phyloP scores from a whole-genome alignment of 2,888 invertebrate species.

The Trichacis sp. region DNA sequence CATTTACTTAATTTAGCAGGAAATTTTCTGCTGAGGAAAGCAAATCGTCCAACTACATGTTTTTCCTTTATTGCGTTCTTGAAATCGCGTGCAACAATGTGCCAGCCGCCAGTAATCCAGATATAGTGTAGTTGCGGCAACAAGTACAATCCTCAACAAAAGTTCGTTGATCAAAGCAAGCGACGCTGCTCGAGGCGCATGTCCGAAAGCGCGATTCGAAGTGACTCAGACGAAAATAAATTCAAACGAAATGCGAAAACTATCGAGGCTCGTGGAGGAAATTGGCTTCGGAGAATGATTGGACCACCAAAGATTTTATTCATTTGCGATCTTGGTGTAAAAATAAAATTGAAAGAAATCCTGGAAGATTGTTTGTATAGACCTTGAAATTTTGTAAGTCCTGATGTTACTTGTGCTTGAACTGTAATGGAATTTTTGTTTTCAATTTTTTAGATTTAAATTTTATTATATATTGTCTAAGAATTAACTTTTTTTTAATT shows the following conservation, averaged over 20 bases:
- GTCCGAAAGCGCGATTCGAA: neutral
- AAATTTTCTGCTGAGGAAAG: neutral
- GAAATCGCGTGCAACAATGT: constrained; percentile 24
- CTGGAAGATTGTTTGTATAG: no score
- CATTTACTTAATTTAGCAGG: neutral
- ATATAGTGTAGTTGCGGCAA: neutral
- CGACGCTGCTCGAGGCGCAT: neutral
- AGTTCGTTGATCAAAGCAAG: neutral
- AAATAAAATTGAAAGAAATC: no score
- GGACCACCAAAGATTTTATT: neutral
- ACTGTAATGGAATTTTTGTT: no score
- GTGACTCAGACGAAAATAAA: neutral
- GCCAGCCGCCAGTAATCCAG: constrained; percentile 5
- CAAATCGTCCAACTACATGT: constrained; percentile 5
- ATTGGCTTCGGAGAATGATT: neutral
- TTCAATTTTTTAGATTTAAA: no score
- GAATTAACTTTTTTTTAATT: no score
- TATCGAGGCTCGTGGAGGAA: neutral
- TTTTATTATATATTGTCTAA: no score
- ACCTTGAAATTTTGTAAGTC: no score
- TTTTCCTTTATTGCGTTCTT: constrained; percentile 32
- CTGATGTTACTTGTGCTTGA: no score
- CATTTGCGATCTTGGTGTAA: neutral
- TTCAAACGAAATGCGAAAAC: neutral
- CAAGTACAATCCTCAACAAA: neutral